A percentile compares a stretch with the other conserved stretches of the same genome.
phyloP scores from a whole-genome alignment of 2,113 vertebrate genomes.

The Psettodes erumei region DNA sequence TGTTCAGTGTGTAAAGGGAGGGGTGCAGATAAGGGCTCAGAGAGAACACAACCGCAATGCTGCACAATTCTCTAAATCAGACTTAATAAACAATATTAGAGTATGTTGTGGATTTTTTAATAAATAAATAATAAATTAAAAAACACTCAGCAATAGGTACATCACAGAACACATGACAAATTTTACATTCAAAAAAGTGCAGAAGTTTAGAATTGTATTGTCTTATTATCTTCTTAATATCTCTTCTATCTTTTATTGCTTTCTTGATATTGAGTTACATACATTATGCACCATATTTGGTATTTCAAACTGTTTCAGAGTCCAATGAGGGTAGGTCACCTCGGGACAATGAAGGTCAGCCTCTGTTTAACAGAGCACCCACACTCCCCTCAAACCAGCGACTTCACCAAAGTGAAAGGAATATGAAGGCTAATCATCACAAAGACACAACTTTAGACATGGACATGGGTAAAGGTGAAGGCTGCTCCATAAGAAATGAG shows the following conservation, averaged over 20 bases:
- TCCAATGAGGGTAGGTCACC: too few relatives aligned
- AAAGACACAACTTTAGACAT: neutral
- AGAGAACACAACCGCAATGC: neutral
- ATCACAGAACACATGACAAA: neutral
- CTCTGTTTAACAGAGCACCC: neutral
- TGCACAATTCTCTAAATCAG: neutral
- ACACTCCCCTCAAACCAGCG: slow-evolving; percentile 14
- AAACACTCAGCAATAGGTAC: neutral
- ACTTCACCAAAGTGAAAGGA: neutral
- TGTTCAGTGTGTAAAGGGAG: neutral
- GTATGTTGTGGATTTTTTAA: too few relatives aligned
- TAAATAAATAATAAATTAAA: neutral
- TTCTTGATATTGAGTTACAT: neutral
- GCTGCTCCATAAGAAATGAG: neutral
- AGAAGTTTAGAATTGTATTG: neutral
- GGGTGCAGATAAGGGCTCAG: neutral
- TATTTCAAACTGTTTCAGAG: neutral
- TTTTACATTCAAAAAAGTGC: neutral
- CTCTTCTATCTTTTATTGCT: neutral
- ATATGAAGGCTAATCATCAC: neutral
- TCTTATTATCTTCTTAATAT: neutral
- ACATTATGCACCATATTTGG: too few relatives aligned
- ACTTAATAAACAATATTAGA: too few relatives aligned
- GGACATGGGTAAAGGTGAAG: neutral
- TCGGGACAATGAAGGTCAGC: accelerated